A percentile compares a stretch with the other conserved stretches of the same genome.
These are phyloP conservation scores for Oreonectes daqikongensis DNA, from an alignment of 2,797 vertebrate species.

Conservation along the genomic window DNA sequence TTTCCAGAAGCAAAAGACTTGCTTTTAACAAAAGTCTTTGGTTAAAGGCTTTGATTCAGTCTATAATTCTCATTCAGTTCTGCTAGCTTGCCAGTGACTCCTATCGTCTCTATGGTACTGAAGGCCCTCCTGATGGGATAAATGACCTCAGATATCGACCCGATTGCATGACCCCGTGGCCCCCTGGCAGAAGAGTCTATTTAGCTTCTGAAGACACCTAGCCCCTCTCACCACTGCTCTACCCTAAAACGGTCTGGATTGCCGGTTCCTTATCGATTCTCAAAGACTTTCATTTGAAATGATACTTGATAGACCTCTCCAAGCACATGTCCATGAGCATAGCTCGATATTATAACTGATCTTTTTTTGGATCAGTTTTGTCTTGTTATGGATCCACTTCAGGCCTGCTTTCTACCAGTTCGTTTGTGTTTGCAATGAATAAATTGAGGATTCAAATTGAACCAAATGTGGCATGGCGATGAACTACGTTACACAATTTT, in stretches of 20 bases:
- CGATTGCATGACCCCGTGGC: slow-evolving; percentile 69
- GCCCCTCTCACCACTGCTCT: slow-evolving; percentile 57
- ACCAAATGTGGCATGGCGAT: background rate
- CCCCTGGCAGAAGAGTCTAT: slow-evolving; percentile 50
- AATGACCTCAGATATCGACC: slow-evolving; percentile 75
- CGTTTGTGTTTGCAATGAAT: background rate
- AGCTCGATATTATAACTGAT: slow-evolving; percentile 57
- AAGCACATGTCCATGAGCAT: slow-evolving; percentile 49
- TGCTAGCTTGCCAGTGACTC: slow-evolving; percentile 46
- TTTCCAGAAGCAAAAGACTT: slow-evolving; percentile 11
- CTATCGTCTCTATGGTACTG: slow-evolving; percentile 59
- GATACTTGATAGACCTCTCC: slow-evolving; percentile 54
- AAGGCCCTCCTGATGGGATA: slow-evolving; percentile 75
- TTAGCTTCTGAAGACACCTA: slow-evolving; percentile 63
- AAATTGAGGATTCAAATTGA: background rate
- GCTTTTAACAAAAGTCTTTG: slow-evolving; percentile 57
- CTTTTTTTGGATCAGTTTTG: slow-evolving; percentile 23
- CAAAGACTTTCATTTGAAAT: slow-evolving; percentile 59
- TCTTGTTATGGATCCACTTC: slow-evolving; percentile 9
- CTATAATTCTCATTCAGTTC: slow-evolving; percentile 54
- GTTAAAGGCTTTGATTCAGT: slow-evolving; percentile 55
- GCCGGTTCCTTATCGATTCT: slow-evolving; percentile 63
- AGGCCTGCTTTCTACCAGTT: background rate
- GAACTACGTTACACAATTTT: too few species aligned
- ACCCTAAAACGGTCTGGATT: slow-evolving; percentile 64